These are phyloP conservation scores for Podocnemis expansa DNA, from an alignment of 2,113 vertebrate species.

Conservation along the genomic window DNA sequence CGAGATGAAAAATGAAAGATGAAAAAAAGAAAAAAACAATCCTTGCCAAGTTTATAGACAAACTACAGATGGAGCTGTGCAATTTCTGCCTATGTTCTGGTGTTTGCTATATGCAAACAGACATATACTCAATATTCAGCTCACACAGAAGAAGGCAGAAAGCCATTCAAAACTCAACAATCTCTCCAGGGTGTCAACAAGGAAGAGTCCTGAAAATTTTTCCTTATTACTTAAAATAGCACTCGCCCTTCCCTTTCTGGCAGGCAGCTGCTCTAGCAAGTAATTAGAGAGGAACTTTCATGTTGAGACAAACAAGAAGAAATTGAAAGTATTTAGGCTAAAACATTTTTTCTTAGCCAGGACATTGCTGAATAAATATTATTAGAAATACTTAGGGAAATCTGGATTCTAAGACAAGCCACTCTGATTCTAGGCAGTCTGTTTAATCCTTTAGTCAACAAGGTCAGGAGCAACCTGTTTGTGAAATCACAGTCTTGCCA, in stretches of 20 bases:
- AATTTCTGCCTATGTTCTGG: neutral
- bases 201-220: neutral
- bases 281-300: slow-evolving; percentile 52
- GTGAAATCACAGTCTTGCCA: neutral
- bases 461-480: neutral
- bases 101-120: neutral
- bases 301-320: slow-evolving; percentile 52
- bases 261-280: neutral
- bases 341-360: slow-evolving; percentile 34
- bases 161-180: neutral
- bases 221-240: slow-evolving; percentile 48
- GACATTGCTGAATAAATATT: slow-evolving; percentile 60
- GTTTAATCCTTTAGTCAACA: slow-evolving; percentile 1
- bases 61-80: neutral
- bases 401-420: neutral
- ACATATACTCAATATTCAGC: rapidly evolving
- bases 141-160: rapidly evolving
- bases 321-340: slow-evolving; percentile 29
- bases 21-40: neutral
- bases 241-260: neutral
- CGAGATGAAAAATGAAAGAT: no score
- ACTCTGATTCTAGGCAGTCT: neutral
- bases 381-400: slow-evolving; percentile 23
- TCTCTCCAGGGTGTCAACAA: neutral
- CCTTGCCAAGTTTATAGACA: neutral